Conservation (phyloP, 1,140 invertebrate species). For the Drosophila pectinifera region DNA sequence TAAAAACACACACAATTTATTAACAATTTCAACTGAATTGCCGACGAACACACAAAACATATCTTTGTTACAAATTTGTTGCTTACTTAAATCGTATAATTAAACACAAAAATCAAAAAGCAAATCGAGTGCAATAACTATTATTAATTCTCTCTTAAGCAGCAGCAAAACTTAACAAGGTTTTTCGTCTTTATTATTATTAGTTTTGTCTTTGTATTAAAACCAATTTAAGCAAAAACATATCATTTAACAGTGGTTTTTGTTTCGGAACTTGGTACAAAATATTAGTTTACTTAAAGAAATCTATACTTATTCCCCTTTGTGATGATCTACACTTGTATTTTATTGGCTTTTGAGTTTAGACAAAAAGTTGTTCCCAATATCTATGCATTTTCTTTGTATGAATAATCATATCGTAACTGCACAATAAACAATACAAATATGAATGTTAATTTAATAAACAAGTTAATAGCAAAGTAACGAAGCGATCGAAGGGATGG, state of each 20-base stretch:
- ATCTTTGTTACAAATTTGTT: constrained; percentile 79
- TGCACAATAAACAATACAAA: constrained; percentile 64
- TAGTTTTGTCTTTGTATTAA: constrained; percentile 1
- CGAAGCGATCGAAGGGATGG: background rate
- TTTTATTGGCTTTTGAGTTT: constrained; percentile 23
- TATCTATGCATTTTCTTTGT: constrained; percentile 50
- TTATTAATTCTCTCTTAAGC: constrained; percentile 58
- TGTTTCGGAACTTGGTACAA: constrained; percentile 49
- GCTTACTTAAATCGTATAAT: constrained; percentile 55
- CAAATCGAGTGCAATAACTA: constrained; percentile 78
- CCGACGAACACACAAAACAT: constrained; percentile 43
- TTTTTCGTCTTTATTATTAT: constrained; percentile 5
- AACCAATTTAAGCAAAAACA: constrained; percentile 33
- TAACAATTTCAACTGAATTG: constrained; percentile 17
- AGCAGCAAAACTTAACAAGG: constrained; percentile 25
- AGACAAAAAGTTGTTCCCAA: constrained; percentile 11
- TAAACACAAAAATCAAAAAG: constrained; percentile 67
- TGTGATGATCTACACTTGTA: constrained; percentile 22
- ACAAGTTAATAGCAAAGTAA: constrained; percentile 22
- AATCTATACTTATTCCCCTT: constrained; percentile 20
- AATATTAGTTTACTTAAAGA: constrained; percentile 30
- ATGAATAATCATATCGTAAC: constrained; percentile 76
- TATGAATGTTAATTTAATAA: constrained; percentile 41
- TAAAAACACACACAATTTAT: constrained; percentile 20
- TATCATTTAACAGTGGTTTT: constrained; percentile 57